These are phyloP conservation scores for Physeter macrocephalus DNA, from an alignment of 2,113 vertebrate genomes.

Conservation along the genomic window DNA sequence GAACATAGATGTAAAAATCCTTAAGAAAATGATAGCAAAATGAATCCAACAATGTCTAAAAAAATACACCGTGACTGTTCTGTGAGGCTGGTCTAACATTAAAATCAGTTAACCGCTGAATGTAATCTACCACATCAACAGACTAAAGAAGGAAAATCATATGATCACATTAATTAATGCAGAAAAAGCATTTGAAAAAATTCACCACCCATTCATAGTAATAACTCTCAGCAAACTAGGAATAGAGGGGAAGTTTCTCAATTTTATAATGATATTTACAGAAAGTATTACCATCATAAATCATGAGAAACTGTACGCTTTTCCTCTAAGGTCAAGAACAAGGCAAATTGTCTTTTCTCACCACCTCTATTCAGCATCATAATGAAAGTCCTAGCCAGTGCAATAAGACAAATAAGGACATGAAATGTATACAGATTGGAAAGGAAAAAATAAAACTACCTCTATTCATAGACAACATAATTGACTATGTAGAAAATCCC, in stretches of 20 bases:
- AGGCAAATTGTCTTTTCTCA: background rate
- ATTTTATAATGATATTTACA: background rate
- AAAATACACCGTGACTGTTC: background rate
- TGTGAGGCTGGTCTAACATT: background rate
- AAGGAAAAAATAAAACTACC: background rate
- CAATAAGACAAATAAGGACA: background rate
- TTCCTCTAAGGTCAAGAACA: background rate
- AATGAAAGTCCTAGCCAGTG: background rate
- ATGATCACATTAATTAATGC: background rate
- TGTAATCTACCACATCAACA: background rate
- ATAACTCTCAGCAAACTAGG: background rate
- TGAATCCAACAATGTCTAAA: background rate
- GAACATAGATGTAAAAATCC: background rate
- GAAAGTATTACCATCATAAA: background rate
- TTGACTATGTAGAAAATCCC: background rate
- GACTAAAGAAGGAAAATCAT: background rate
- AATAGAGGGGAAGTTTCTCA: background rate
- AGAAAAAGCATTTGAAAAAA: background rate
- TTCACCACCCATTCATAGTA: background rate
- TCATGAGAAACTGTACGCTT: background rate
- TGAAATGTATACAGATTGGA: background rate
- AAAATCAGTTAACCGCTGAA: background rate
- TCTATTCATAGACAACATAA: background rate
- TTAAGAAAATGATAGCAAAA: background rate
- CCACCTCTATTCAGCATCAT: background rate